A percentile compares a stretch with the other conserved stretches of the same genome.
phyloP scores from a whole-genome alignment of 2,113 vertebrate genomes.

The Pseudonaja textilis region DNA sequence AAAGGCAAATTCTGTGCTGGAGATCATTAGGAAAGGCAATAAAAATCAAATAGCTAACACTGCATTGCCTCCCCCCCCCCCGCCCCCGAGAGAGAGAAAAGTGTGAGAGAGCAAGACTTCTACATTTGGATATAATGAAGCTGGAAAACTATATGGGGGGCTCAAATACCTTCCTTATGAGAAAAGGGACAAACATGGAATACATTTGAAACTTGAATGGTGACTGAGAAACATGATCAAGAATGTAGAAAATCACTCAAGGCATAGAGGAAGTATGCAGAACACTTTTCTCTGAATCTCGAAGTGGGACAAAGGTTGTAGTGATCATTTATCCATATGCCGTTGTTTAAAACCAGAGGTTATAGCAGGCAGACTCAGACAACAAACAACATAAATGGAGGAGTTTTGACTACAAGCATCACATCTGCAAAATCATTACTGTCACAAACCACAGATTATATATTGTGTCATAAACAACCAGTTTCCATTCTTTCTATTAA shows the following conservation, averaged over 20 bases:
- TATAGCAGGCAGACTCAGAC: not conserved
- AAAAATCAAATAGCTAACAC: not conserved
- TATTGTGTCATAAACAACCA: not conserved
- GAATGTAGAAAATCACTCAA: not conserved
- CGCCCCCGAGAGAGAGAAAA: no score
- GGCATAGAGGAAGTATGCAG: not conserved
- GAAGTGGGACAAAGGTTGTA: not conserved
- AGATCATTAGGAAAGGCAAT: not conserved
- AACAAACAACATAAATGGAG: not conserved
- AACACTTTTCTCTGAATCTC: not conserved
- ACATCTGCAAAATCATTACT: not conserved
- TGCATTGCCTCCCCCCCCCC: not conserved
- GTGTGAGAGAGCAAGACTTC: not conserved
- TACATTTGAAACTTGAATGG: not conserved
- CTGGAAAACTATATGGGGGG: not conserved
- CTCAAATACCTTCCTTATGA: not conserved
- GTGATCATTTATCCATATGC: not conserved
- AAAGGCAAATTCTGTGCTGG: not conserved
- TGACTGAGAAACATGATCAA: not conserved
- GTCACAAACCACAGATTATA: not conserved
- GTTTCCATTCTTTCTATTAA: slow-evolving; percentile 1
- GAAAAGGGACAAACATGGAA: not conserved
- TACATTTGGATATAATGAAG: not conserved
- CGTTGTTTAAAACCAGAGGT: slow-evolving; percentile 2
- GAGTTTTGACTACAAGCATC: not conserved